Conservation (phyloP, 2,113 vertebrate species). For the Bos taurus region ARS-UCD2.0 NC_037337.1:25866501-25867000, state of each 20-base stretch:
- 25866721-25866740: background rate
- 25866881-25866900: background rate
- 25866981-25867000: background rate
- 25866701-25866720: background rate
- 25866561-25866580: background rate
- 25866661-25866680: background rate
- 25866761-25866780: background rate
- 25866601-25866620: background rate
- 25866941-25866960: background rate
- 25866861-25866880: background rate
- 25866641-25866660: background rate
- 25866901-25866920: background rate
- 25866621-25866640: background rate
- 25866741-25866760: background rate
- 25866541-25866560: constrained; percentile 19
- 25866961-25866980: background rate
- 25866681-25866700: background rate
- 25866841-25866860: background rate
- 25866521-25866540: background rate
- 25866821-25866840: background rate
- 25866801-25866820: background rate
- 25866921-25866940: background rate
- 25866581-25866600: background rate
- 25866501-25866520: background rate
- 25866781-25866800: background rate